A percentile compares a stretch with the other conserved stretches of the same genome.
These are phyloP conservation scores for Sphinx pinastri DNA, from an alignment of 2,888 invertebrate species.

Conservation along the genomic window DNA sequence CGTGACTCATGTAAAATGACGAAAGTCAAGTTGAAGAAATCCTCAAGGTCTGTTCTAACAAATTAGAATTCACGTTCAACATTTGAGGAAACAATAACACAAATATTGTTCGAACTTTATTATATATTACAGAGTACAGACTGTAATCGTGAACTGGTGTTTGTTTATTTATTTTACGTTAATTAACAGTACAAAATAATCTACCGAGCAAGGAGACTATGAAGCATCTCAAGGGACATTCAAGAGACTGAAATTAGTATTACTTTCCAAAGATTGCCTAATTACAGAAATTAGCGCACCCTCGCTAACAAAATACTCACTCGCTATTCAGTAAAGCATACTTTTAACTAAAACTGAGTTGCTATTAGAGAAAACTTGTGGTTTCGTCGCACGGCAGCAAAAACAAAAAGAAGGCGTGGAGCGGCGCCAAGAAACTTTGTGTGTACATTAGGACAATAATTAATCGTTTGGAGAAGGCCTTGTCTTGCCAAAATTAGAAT, in stretches of 20 bases:
- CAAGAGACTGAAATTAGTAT: slow-evolving; percentile 58
- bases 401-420: slow-evolving; percentile 30
- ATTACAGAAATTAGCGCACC: slow-evolving; percentile 43
- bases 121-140: slow-evolving; percentile 34
- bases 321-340: slow-evolving; percentile 33
- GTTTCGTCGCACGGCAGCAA: neutral
- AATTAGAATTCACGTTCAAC: slow-evolving; percentile 51
- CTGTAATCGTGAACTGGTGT: slow-evolving; percentile 42
- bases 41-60: slow-evolving; percentile 57
- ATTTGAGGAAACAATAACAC: slow-evolving; percentile 63
- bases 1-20: slow-evolving; percentile 82
- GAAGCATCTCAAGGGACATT: slow-evolving; percentile 32
- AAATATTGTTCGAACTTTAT: slow-evolving; percentile 51
- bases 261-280: slow-evolving; percentile 61
- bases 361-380: slow-evolving; percentile 12
- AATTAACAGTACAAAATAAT: slow-evolving; percentile 32
- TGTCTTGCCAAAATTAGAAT: slow-evolving; percentile 40
- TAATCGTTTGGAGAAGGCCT: slow-evolving; percentile 32
- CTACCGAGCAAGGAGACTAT: neutral
- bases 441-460: slow-evolving; percentile 16
- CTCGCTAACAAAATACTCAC: slow-evolving; percentile 36
- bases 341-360: slow-evolving; percentile 26
- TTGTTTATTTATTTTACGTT: slow-evolving; percentile 42
- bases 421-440: slow-evolving; percentile 37
- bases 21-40: slow-evolving; percentile 81